A percentile compares a stretch with the other conserved stretches of the same genome.
Conservation (phyloP, 1,140 invertebrate species). For the Thaumetopoea pityocampa region DNA sequence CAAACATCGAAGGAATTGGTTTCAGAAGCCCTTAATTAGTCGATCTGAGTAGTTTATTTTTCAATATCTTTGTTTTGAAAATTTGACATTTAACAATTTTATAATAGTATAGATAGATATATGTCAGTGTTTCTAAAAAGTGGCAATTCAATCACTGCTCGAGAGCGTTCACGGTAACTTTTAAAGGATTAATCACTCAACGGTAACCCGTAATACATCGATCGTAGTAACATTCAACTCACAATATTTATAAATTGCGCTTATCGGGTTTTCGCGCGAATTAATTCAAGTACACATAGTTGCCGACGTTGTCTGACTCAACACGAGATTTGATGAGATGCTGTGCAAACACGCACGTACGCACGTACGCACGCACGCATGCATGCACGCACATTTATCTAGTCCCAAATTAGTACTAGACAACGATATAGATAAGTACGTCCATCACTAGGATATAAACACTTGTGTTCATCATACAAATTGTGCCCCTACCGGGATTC, state of each 20-base stretch:
- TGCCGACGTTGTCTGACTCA: constrained; percentile 27
- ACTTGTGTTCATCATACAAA: too few species aligned
- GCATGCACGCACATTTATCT: too few species aligned
- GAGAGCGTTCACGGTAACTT: constrained; percentile 20
- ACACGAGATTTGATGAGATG: constrained; percentile 3
- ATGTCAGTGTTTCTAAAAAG: constrained; percentile 12
- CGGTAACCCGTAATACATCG: constrained; percentile 26
- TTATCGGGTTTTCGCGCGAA: constrained; percentile 46
- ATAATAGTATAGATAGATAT: constrained; percentile 12
- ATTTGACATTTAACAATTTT: neutral
- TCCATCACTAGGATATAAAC: too few species aligned
- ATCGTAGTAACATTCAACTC: constrained; percentile 18
- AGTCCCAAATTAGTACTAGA: too few species aligned
- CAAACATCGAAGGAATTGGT: too few species aligned
- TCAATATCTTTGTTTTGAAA: neutral
- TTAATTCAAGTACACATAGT: constrained; percentile 46
- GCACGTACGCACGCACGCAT: constrained; percentile 6
- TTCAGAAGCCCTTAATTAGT: too few species aligned
- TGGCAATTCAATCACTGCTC: constrained; percentile 29
- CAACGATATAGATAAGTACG: too few species aligned
- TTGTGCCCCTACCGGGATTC: too few species aligned
- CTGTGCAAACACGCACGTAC: neutral
- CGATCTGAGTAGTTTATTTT: neutral
- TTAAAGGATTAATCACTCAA: constrained; percentile 53
- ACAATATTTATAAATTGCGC: constrained; percentile 42